A percentile compares a stretch with the other conserved stretches of the same genome.
Evolutionary conservation across 2,888 invertebrate species (phyloP).

Genomic region (Lasiommata megera): DNA sequence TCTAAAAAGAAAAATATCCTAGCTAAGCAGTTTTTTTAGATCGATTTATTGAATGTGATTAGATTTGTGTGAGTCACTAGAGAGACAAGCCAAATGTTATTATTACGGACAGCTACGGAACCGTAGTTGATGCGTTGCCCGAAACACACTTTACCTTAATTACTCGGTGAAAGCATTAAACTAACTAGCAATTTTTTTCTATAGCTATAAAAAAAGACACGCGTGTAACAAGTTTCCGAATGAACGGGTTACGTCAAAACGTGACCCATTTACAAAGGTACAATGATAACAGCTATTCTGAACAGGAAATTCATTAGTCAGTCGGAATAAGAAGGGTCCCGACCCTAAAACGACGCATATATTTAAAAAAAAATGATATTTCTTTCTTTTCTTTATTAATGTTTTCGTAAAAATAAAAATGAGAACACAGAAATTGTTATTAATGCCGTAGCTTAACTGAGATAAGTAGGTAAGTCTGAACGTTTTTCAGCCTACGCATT

Average conservation of each 20-base stretch:
- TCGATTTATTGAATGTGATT: too few relatives aligned
- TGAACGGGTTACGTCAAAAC: neutral
- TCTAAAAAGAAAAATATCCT: too few relatives aligned
- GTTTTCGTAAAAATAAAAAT: neutral
- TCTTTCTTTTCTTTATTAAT: neutral
- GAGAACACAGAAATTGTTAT: neutral
- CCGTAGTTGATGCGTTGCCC: too few relatives aligned
- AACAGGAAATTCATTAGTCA: constrained; percentile 5
- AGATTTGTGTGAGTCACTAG: too few relatives aligned
- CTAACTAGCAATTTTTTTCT: too few relatives aligned
- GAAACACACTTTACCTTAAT: too few relatives aligned
- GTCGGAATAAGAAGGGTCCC: neutral
- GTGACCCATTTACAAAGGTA: neutral
- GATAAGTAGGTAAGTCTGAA: too few relatives aligned
- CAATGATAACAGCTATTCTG: constrained; percentile 4
- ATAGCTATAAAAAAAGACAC: neutral
- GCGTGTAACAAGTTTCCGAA: neutral
- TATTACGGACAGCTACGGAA: too few relatives aligned
- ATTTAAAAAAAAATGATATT: neutral
- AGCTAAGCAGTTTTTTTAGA: too few relatives aligned
- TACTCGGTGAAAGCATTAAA: too few relatives aligned
- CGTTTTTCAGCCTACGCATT: too few relatives aligned
- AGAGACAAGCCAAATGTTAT: too few relatives aligned
- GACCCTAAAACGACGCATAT: neutral
- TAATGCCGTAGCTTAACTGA: neutral